Percentiles rank a stretch among this genome's conserved stretches.
phyloP scores from a whole-genome alignment of 1,140 invertebrate genomes.

The Plectus sambesii region DNA sequence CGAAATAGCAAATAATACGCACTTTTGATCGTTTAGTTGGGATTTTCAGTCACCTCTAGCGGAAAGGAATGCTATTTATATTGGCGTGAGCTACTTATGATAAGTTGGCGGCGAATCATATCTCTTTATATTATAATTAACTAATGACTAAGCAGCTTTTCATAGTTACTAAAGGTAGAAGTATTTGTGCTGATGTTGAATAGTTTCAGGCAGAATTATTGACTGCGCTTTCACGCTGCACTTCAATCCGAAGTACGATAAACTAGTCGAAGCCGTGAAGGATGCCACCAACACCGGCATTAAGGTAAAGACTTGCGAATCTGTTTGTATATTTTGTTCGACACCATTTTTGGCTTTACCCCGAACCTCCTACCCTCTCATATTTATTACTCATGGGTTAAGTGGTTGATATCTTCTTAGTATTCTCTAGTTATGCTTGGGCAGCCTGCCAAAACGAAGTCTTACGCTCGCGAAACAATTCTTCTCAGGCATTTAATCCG shows the following conservation, averaged over 20 bases:
- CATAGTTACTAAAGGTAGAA: too few species aligned
- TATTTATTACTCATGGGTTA: conserved; percentile 3
- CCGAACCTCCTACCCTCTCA: conserved; percentile 1
- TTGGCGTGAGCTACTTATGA: background rate
- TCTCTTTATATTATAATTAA: too few species aligned
- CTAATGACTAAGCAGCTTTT: too few species aligned
- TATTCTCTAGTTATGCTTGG: too few species aligned
- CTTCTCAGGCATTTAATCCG: too few species aligned
- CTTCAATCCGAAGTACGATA: conserved; percentile 94
- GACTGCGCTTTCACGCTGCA: conserved; percentile 96
- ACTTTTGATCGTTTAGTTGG: too few species aligned
- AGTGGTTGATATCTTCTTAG: background rate
- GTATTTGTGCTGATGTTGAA: conserved; percentile 14
- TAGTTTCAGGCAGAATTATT: conserved; percentile 73
- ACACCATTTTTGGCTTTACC: background rate
- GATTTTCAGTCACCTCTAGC: too few species aligned
- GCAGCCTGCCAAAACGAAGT: too few species aligned
- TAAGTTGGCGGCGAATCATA: too few species aligned
- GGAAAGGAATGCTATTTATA: conserved; percentile 15
- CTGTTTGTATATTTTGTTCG: conserved; percentile 12
- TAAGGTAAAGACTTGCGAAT: conserved; percentile 48
- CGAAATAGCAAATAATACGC: too few species aligned
- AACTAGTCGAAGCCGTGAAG: conserved; percentile 81
- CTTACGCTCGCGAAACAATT: too few species aligned
- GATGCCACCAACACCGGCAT: conserved; percentile 97